Base-by-base conservation (phyloP, 2,113 vertebrate species). In the Gorilla gorilla region DNA sequence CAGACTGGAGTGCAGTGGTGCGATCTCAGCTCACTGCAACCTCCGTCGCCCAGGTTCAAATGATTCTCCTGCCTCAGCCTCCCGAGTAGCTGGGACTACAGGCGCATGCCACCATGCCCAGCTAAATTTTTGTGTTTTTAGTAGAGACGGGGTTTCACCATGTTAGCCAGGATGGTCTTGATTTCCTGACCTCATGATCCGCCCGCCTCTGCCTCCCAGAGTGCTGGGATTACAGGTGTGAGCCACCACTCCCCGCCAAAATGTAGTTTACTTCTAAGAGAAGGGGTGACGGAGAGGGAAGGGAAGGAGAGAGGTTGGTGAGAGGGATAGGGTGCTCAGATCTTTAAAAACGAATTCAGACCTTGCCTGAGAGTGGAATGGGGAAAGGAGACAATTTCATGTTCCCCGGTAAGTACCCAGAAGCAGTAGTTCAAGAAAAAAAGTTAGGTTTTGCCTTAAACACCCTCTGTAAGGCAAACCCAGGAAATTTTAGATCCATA, bases 371-470 rank as follows among this genome's bases (percentile, higher is more conserved):
- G 48, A 52, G 20, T 61, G 11, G 76, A 88, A 66, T 48, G 13
- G 40, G 23, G 61, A 61, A 88, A 73, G 18, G 57, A 45, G 6
- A 23, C 55, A 84, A 23, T 83, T 66, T 32, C 38, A 20, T 75
- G 4, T 76, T 48, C 23, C 40, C 18, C 87, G 50, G 11, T 72
- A 90, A 81, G 70, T 81, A 48, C 7, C 61, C 55, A 80, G 89
- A 84, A 93, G 40, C 40, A 52, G 95, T 93, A 75, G 17, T 45
- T 61, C 22, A 87, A 66, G 25, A 57, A 79, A 82, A 95, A 95
- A 88, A 70, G 5, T 80, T 84, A 18, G 12, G n/a, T 16, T 92
- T 70, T n/a, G 35, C 13, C 70, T 95, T 75, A 80, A 82, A 83
- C 6, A 73, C 16, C 48, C 22, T 55, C n/a, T 64, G 2, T 55